Base-by-base conservation (phyloP, 2,113 vertebrate species). In the Fukomys damarensis region DNA sequence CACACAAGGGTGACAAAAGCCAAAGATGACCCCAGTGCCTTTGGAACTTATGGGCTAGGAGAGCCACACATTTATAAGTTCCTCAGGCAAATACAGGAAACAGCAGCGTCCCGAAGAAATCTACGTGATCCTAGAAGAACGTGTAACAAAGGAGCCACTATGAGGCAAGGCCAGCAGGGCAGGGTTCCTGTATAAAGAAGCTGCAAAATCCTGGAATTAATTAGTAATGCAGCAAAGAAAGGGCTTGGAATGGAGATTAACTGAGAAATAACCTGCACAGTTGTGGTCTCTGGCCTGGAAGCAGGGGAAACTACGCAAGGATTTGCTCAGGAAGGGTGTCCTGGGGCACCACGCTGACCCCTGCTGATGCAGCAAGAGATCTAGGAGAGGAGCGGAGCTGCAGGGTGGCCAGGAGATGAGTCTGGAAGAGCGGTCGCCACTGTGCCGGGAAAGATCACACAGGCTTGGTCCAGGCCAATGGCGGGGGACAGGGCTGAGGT, bases 401-500 rank as follows among this genome's bases (percentile, higher is more conserved):
- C 24, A 43, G 22, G 70, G 70, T 41, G n/a, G 70, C 20, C 10
- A 19, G 38, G 38, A 43, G 38, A 24, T 4, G 19, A 22, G 35
- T 26, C 10, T 20, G 16, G 13, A 13, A 43, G 5, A 54, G 2
- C 41, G 35, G 7, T 3, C 11, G 46, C 22, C 22, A 19, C 0
- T 20, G 19, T 63, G 43, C 16, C 43, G 28, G 81, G 58, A 38
- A 80, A 61, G 52, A 32, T 41, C 32, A 11, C 11, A 4, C 2
- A 14, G 13, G 22, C 16, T 22, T 7, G 24, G 38, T 41, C 24
- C 17, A 35, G 56, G 76, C 46, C 1, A 41, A 5, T 2, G 3
- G 46, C 52, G 12, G 74, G 17, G 32, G 32, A 20, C 0, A 16
- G 5, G 28, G 63, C 28, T 6, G 5, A 56, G 70, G 4, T 6